Conservation (phyloP, 2,797 vertebrate genomes). For the Heliangelus exortis region DNA sequence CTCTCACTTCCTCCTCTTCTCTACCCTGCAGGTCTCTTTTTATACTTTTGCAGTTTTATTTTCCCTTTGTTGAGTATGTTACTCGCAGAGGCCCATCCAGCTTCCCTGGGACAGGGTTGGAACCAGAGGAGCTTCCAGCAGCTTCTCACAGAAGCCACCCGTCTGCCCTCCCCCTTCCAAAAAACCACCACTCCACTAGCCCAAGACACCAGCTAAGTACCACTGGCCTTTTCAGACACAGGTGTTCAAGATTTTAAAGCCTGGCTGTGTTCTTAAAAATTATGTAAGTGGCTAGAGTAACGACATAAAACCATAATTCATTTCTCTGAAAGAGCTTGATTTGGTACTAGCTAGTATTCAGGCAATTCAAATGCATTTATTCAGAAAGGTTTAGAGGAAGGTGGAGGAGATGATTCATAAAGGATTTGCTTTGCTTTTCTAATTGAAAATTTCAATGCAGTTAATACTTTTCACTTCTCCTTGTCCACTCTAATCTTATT, state of each 20-base stretch:
- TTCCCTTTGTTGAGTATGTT: no score
- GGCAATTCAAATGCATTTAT: conserved; percentile 19
- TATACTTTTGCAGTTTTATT: no score
- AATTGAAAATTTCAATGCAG: conserved; percentile 62
- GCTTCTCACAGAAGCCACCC: no score
- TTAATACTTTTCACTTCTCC: conserved; percentile 66
- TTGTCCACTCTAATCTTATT: conserved; percentile 74
- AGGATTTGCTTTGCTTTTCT: conserved; percentile 54
- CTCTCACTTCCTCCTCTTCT: no score
- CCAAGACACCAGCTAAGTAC: background rate
- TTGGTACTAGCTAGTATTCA: conserved; percentile 20
- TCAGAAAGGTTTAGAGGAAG: conserved; percentile 26
- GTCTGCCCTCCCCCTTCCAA: no score
- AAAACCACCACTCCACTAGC: no score
- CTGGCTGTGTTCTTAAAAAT: background rate
- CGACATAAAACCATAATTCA: background rate
- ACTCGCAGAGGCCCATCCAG: no score
- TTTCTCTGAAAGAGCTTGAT: background rate
- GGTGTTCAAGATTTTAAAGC: background rate
- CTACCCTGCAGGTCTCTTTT: no score
- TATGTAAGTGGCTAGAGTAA: background rate
- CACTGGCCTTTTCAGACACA: background rate
- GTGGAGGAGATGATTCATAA: conserved; percentile 38
- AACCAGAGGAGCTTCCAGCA: no score
- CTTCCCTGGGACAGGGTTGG: no score